These are phyloP conservation scores for Thysanoteuthis rhombus DNA, from an alignment of 2,888 invertebrate genomes.

Conservation along the genomic window DNA sequence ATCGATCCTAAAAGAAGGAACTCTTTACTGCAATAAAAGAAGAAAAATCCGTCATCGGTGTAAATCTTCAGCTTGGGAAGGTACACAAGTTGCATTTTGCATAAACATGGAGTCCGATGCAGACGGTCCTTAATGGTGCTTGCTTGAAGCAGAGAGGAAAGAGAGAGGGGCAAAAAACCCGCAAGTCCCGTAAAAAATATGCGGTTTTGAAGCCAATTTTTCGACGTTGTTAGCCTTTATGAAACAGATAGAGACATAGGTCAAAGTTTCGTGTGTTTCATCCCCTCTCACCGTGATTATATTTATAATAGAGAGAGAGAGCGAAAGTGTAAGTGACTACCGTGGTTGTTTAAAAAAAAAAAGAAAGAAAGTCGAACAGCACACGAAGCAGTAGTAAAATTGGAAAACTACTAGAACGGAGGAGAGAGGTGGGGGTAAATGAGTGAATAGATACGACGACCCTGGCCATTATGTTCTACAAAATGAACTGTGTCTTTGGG, in stretches of 20 bases:
- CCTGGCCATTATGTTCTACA: not conserved
- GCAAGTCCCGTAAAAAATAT: not conserved
- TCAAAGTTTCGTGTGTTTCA: not conserved
- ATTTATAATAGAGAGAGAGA: not conserved
- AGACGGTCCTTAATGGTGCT: not conserved
- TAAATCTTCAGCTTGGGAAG: not conserved
- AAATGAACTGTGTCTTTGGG: slow-evolving; percentile 15
- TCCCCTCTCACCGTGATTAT: not conserved
- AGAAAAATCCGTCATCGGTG: not conserved
- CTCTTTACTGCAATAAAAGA: slow-evolving; percentile 12
- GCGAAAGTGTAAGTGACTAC: too few relatives aligned
- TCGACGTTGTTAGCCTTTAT: not conserved
- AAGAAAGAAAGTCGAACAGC: not conserved
- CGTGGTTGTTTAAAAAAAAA: not conserved
- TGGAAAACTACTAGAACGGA: not conserved
- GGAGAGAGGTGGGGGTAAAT: not conserved
- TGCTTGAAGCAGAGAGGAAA: not conserved
- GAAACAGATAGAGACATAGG: not conserved
- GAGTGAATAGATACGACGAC: not conserved
- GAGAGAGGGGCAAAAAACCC: not conserved
- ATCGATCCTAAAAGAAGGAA: not conserved
- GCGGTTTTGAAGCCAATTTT: not conserved
- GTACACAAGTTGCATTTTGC: not conserved
- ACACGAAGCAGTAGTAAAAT: too few relatives aligned
- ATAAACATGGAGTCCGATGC: not conserved